These are phyloP conservation scores for Pseudolycoriella hygida DNA, from an alignment of 2,888 invertebrate genomes.

Conservation along the genomic window DNA sequence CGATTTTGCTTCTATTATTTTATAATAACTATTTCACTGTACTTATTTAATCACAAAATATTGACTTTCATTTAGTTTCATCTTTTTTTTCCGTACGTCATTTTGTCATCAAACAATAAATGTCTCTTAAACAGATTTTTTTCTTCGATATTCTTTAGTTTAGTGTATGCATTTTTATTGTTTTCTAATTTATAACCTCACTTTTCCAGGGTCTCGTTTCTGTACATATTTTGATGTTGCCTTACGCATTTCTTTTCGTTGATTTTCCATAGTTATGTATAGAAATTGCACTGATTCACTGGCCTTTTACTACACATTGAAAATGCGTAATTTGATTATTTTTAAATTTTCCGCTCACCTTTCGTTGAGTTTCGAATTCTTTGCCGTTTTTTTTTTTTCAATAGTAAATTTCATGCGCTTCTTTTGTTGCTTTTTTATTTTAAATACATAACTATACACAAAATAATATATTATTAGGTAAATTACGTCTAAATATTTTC, in stretches of 20 bases:
- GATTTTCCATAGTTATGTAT: background rate
- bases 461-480: conserved; percentile 1
- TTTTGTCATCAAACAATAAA: background rate
- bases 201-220: no score
- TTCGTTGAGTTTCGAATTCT: no score
- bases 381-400: no score
- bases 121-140: background rate
- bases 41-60: background rate
- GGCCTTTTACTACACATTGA: conserved; percentile 1
- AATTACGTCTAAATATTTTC: conserved; percentile 7
- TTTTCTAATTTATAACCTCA: background rate
- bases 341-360: no score
- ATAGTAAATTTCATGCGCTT: no score
- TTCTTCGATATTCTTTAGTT: background rate
- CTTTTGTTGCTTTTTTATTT: background rate
- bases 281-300: conserved; percentile 7
- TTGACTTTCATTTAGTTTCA: background rate
- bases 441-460: background rate
- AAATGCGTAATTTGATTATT: background rate
- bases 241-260: background rate
- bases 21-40: background rate
- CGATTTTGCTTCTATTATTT: conserved; percentile 1
- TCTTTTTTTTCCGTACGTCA: background rate
- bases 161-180: background rate
- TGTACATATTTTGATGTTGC: background rate